Conservation (phyloP, 2,888 invertebrate species). For the Acanthoscelides obtectus region DNA sequence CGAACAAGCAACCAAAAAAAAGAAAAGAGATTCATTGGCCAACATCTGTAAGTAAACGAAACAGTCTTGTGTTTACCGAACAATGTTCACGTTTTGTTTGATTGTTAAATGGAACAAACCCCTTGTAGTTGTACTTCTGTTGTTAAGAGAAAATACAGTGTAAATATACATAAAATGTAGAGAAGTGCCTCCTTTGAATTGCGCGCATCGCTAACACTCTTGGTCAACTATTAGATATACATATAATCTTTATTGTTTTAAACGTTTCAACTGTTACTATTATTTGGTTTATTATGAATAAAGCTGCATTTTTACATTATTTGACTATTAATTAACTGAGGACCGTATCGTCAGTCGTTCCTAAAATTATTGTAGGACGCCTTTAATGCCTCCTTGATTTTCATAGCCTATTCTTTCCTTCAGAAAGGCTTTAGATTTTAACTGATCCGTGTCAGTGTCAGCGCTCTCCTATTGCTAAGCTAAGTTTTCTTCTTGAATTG, state of each 20-base stretch:
- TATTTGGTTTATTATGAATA: constrained; percentile 44
- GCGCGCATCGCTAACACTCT: constrained; percentile 45
- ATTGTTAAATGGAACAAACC: not conserved
- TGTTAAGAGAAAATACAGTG: constrained; percentile 17
- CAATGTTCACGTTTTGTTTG: not conserved
- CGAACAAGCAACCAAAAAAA: no score
- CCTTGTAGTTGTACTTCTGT: constrained; percentile 11
- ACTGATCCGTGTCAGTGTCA: no score
- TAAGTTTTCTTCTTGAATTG: no score
- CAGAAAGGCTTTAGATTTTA: no score
- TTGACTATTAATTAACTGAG: no score
- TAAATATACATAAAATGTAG: constrained; percentile 42
- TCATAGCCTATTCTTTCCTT: no score
- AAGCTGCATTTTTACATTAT: constrained; percentile 47
- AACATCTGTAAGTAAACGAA: not conserved
- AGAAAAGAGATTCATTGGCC: no score
- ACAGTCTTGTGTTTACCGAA: not conserved
- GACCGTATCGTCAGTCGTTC: no score
- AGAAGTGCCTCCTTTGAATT: constrained; percentile 47
- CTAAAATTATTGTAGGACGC: no score
- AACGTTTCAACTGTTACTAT: constrained; percentile 46
- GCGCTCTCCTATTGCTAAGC: no score
- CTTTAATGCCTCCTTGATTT: no score
- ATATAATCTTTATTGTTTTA: constrained; percentile 36
- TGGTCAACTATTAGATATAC: constrained; percentile 43